These are phyloP conservation scores for Morpho achilles DNA, from an alignment of 2,888 invertebrate genomes.

Conservation along the genomic window DNA sequence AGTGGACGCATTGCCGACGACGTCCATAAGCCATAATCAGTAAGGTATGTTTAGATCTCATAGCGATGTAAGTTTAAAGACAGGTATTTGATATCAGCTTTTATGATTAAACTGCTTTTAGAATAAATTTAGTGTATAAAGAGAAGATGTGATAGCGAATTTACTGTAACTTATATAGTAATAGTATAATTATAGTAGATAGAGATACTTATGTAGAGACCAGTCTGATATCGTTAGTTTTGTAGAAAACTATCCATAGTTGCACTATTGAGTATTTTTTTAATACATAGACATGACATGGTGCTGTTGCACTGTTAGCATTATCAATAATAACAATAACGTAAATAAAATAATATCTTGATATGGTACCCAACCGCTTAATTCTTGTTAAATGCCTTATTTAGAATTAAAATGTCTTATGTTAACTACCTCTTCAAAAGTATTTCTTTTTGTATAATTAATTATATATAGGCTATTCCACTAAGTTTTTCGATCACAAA, in stretches of 20 bases:
- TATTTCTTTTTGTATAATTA: conserved; percentile 11
- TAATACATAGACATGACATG: background rate
- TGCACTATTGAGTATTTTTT: conserved; percentile 2
- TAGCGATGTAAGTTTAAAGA: conserved; percentile 57
- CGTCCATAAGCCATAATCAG: conserved; percentile 54
- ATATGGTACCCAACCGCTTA: no score
- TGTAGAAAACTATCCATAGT: background rate
- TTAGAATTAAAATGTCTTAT: background rate
- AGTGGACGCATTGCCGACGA: conserved; percentile 11
- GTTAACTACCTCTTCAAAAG: conserved; percentile 8
- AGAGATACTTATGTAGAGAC: conserved; percentile 15
- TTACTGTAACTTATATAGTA: conserved; percentile 30
- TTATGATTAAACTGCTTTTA: conserved; percentile 26
- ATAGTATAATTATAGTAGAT: conserved; percentile 14
- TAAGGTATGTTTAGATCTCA: conserved; percentile 66
- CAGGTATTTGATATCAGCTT: conserved; percentile 34
- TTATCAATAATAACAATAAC: no score
- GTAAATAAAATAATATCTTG: no score
- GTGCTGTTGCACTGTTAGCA: no score
- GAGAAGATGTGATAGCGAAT: conserved; percentile 47
- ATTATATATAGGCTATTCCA: background rate
- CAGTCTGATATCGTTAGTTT: conserved; percentile 1
- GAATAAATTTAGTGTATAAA: conserved; percentile 22
- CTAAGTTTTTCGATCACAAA: no score
- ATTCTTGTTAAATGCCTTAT: no score